Evolutionary conservation across 1,140 invertebrate species (phyloP).

Genomic region (Drosophila tani): DNA sequence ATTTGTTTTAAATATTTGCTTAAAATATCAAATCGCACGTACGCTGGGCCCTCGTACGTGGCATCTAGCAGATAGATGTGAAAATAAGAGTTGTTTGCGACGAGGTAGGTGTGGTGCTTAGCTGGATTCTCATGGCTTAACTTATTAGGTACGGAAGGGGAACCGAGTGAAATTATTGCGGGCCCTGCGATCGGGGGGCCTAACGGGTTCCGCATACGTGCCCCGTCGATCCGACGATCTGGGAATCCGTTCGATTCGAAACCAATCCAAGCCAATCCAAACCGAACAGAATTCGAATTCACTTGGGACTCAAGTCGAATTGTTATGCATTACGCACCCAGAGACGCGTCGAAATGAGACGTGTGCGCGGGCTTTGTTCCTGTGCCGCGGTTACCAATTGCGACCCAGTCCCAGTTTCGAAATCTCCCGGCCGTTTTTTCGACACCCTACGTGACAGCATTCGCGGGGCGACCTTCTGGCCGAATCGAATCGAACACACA

Average conservation of each 20-base stretch:
- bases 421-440: conserved; percentile 58
- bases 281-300: conserved; percentile 40
- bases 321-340: conserved; percentile 76
- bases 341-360: conserved; percentile 41
- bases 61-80: conserved; percentile 80
- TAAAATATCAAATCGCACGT: conserved; percentile 82
- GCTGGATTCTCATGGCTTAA: conserved; percentile 62
- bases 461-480: conserved; percentile 43
- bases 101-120: conserved; percentile 21
- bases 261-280: conserved; percentile 16
- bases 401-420: conserved; percentile 76
- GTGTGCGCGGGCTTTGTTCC: conserved; percentile 64
- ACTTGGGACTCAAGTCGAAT: conserved; percentile 28
- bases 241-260: conserved; percentile 6
- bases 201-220: conserved; percentile 64
- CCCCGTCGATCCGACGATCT: conserved; percentile 31
- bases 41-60: conserved; percentile 68
- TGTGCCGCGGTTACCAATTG: conserved; percentile 72
- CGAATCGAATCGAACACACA: background rate
- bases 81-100: conserved; percentile 77
- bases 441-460: conserved; percentile 69
- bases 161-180: conserved; percentile 41
- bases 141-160: conserved; percentile 19
- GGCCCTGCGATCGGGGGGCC: conserved; percentile 18
- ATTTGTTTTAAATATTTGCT: conserved; percentile 82